These are phyloP conservation scores for Phalloptychus januarius DNA, from an alignment of 2,797 vertebrate species.

Conservation along the genomic window DNA sequence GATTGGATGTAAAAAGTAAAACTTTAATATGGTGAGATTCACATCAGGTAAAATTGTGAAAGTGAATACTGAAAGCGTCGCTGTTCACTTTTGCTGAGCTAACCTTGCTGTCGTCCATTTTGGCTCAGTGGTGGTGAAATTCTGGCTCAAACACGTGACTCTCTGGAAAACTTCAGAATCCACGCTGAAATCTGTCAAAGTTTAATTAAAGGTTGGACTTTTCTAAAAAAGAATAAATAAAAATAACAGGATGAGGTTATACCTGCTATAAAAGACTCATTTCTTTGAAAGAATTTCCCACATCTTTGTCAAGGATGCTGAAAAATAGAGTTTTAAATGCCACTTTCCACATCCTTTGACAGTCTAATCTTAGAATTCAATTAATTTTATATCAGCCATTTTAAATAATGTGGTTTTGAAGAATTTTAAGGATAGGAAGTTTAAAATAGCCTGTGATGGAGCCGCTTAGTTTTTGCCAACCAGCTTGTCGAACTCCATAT, in stretches of 20 bases:
- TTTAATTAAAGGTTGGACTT: too few species aligned
- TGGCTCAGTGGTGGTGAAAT: neutral
- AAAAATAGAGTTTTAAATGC: neutral
- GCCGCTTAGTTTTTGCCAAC: neutral
- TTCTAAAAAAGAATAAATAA: too few species aligned
- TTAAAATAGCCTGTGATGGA: neutral
- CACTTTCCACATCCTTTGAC: neutral
- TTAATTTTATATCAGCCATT: neutral
- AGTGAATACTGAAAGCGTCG: neutral
- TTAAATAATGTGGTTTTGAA: neutral
- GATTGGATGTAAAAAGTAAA: too few species aligned
- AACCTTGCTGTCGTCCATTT: neutral
- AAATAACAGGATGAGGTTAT: neutral
- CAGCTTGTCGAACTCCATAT: neutral
- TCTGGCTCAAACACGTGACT: neutral
- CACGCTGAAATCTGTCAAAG: neutral
- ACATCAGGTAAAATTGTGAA: too few species aligned
- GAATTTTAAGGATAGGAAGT: neutral
- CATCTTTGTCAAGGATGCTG: neutral
- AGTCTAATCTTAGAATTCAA: neutral
- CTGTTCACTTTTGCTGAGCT: neutral
- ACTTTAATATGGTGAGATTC: too few species aligned
- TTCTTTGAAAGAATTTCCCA: neutral
- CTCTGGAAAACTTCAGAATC: neutral
- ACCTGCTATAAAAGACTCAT: neutral